phyloP scores from a whole-genome alignment of 2,888 invertebrate species.

The Dicranocentrus wangi region DNA sequence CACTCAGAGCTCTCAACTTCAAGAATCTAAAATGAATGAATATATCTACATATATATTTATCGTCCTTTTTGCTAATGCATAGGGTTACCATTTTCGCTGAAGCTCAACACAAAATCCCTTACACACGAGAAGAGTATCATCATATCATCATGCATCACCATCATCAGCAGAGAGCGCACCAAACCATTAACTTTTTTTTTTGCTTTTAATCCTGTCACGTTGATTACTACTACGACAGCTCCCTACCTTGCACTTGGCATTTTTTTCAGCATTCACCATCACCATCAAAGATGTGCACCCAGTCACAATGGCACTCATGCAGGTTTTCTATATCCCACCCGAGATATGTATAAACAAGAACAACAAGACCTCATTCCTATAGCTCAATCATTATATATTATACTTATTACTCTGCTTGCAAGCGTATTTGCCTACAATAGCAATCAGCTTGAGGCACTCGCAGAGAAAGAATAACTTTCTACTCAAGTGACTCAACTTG shows the following conservation, averaged over 20 bases:
- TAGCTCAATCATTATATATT: not conserved
- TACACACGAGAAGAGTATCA: too few relatives aligned
- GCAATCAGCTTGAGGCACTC: slow-evolving; percentile 25
- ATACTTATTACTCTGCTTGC: slow-evolving; percentile 14
- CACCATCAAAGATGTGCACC: not conserved
- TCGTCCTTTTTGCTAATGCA: too few relatives aligned
- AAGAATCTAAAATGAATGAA: not conserved
- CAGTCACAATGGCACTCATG: not conserved
- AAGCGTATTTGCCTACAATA: slow-evolving; percentile 10
- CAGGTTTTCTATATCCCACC: slow-evolving; percentile 13
- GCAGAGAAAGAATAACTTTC: slow-evolving; percentile 49
- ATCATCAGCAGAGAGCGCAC: too few relatives aligned
- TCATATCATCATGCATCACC: too few relatives aligned
- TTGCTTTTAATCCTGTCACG: not conserved
- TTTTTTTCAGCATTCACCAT: not conserved
- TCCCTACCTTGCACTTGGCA: not conserved
- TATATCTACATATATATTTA: not conserved
- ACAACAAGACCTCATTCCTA: slow-evolving; percentile 50
- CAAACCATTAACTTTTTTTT: not conserved
- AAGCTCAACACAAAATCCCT: too few relatives aligned
- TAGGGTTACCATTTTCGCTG: too few relatives aligned
- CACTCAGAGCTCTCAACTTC: not conserved
- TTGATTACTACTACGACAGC: not conserved
- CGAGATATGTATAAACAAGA: slow-evolving; percentile 22
- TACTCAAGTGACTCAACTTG: too few relatives aligned